Evolutionary conservation across 2,113 vertebrate species (phyloP).

Genomic region (Nicator chloris): DNA sequence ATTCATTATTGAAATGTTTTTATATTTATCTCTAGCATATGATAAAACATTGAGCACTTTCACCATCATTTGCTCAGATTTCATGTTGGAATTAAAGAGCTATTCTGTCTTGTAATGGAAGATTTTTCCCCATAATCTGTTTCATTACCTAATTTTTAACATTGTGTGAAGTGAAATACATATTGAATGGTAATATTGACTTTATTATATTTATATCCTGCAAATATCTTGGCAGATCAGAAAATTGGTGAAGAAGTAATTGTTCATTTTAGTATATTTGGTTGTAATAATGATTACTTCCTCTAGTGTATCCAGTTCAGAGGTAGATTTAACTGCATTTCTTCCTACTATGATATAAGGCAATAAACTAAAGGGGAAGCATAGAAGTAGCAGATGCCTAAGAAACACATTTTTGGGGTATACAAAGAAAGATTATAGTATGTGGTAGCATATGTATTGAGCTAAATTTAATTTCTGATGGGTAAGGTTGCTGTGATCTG

Average conservation of each 20-base stretch:
- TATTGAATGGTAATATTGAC: neutral
- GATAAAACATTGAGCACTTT: neutral
- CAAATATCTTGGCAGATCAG: neutral
- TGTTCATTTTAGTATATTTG: neutral
- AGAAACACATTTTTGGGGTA: neutral
- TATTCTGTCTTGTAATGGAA: neutral
- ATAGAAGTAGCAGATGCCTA: neutral
- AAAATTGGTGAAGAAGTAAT: neutral
- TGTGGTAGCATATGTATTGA: neutral
- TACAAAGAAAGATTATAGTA: neutral
- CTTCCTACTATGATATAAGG: neutral
- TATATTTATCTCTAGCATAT: neutral
- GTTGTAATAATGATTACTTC: neutral
- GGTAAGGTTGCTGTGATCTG: neutral
- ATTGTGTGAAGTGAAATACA: neutral
- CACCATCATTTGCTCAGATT: neutral
- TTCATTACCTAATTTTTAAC: neutral
- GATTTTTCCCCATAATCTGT: neutral
- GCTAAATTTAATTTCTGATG: neutral
- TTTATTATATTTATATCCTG: neutral
- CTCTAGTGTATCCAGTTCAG: neutral
- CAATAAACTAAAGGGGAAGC: neutral
- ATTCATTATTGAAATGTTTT: neutral
- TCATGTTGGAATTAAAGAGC: neutral
- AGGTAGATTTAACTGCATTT: neutral